Evolutionary conservation across 2,888 invertebrate species (phyloP), one percentile per base, ranked within the genome.

Genomic region (Fragum fragum): DNA sequence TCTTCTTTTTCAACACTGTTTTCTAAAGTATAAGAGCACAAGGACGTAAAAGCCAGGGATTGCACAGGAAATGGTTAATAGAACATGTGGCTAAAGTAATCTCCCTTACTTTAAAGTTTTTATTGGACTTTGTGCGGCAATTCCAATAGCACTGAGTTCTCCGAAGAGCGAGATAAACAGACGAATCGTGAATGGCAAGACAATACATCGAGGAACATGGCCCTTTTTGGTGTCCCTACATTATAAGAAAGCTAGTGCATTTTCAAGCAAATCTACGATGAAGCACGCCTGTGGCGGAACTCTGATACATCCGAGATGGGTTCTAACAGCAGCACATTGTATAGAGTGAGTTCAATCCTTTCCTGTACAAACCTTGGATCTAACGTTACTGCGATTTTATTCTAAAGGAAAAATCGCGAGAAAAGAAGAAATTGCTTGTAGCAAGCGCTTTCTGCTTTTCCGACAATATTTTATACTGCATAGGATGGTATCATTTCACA

Each of bases 261-360:
- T 82, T 71, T 85, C 87, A 70, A 28, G 73, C 14, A 78, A 82
- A 55, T 86, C 86, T 21, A 80, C 86, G 6, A 82, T 89, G 82
- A 55, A 79, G 23, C 89, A 89, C 66, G 68, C 88, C 21, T 92
- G 92, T 69, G 91, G 91, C 0, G 92, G 88, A 9, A 84, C 89
- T 9, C 73, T 92, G 23, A 85, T 92, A 23, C 73, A 87, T 66
- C 81, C 83, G 6, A 75, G 74, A 18, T 92, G 91, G 91, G 88
- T 90, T 16, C 70, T 92, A 29, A 89, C 91, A 1, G 92, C 91
- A 7, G 90, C 88, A 3, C 92, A 92, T 72, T 92, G 92, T 55
- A 76, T 89, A 14, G 88, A 87, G 89, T 89, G 81, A 84, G 68
- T 42, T 1, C n/a, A n/a, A n/a, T 1, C 6, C 23, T 21, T 2